Percentiles rank a stretch among this genome's conserved stretches.
Evolutionary conservation across 2,888 invertebrate genomes (phyloP).

Genomic region (Eustalomyia histrio): DNA sequence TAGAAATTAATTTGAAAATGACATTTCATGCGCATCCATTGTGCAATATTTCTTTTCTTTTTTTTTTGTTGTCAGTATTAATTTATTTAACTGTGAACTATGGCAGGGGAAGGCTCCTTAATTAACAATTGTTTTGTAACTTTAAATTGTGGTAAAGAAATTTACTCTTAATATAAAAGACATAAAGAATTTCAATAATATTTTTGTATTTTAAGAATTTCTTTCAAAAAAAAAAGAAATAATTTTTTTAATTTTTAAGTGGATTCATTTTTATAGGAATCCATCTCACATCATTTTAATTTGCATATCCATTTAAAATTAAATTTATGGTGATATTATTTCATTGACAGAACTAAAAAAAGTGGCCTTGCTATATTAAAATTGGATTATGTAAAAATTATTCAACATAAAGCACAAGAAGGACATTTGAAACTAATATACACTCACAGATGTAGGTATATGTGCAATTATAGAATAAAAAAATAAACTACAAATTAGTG

Average conservation of each 20-base stretch:
- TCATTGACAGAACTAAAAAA: constrained; percentile 22
- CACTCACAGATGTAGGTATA: not conserved
- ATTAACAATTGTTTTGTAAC: not conserved
- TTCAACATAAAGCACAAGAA: not conserved
- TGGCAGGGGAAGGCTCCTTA: not conserved
- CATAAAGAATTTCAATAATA: no score
- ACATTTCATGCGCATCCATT: not conserved
- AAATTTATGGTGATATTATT: constrained; percentile 45
- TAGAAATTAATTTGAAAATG: constrained; percentile 4
- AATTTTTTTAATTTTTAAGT: no score
- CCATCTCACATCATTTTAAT: not conserved
- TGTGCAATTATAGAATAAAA: no score
- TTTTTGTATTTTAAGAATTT: no score
- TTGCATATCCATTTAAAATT: constrained; percentile 6
- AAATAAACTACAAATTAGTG: no score
- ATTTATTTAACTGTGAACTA: not conserved
- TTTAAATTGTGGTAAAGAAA: not conserved
- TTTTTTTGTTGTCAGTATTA: not conserved
- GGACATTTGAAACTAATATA: not conserved
- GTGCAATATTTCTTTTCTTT: not conserved
- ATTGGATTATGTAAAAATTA: not conserved
- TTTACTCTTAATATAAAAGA: no score
- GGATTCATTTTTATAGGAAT: not conserved
- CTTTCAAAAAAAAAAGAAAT: no score
- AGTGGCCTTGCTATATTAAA: not conserved